Base-by-base conservation (phyloP, 1,140 invertebrate species). In the Drosophila yakuba region DNA sequence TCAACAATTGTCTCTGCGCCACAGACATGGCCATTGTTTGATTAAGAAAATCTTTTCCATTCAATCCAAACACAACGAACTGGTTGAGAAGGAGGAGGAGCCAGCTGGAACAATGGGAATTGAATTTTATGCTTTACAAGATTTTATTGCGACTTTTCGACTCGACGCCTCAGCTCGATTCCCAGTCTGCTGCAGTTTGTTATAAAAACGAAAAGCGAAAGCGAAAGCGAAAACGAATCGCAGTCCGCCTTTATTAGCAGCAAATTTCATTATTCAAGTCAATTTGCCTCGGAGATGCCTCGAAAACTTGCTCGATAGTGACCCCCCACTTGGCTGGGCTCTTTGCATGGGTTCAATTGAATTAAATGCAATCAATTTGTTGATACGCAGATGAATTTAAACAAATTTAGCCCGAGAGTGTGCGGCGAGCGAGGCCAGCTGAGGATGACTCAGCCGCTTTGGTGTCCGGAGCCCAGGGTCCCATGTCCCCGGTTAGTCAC, bases 341-440 rank as follows among this genome's bases (percentile, higher is more conserved):
- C 48, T 57, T 75, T 48, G 39, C 57, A 54, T 60, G 84, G 68
- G 71, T 83, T 83, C 59, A 89, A 84, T 85, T 84, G 59, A 80
- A 90, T 89, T 84, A 90, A 89, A 89, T 90, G 67, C 84, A 84
- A 89, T 89, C 84, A 89, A 89, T 80, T 90, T 89, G 84, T 90
- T 84, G 73, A 84, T 89, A 84, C 85, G 85, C 84, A 89, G 63
- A 84, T 83, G 64, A 77, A 64, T 89, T 89, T 80, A 89, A 89
- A 90, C 67, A 83, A 80, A 89, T 89, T 80, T 62, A 76, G 74
- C 73, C 28, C 54, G 72, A n/a, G 62, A 12, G 62, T 52, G 28
- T 52, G 64, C 17, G 43, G 15, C 36, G 10, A 43, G 25, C 50
- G 58, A 54, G 36, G 57, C 60, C 4, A 35, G 38, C 15, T 52